Conservation (phyloP, 2,888 invertebrate genomes). For the Frankliniella intonsa region DNA sequence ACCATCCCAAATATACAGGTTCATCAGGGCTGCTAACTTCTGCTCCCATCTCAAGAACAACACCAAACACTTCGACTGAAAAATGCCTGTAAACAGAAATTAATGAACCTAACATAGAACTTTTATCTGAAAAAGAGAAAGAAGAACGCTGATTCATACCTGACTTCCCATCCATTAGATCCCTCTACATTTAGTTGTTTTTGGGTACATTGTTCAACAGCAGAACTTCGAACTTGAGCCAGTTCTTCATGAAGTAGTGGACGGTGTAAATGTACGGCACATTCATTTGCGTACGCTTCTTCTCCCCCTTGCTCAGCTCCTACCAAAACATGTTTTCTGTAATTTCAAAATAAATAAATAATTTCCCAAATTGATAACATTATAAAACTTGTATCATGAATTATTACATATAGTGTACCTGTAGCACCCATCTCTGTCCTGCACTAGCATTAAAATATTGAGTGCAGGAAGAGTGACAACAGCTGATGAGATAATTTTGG, state of each 20-base stretch:
- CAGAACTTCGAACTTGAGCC: background rate
- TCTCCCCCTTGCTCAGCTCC: constrained; percentile 10
- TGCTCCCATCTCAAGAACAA: background rate
- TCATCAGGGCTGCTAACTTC: background rate
- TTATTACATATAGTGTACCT: background rate
- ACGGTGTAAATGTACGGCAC: background rate
- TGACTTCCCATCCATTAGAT: background rate
- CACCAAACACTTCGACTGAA: background rate
- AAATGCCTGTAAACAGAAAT: background rate
- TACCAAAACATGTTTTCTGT: background rate
- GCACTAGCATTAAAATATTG: background rate
- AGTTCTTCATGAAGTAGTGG: background rate
- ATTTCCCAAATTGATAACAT: background rate
- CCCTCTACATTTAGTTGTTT: background rate
- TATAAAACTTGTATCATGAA: too few relatives aligned
- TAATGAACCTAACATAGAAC: background rate
- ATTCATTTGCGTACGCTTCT: background rate
- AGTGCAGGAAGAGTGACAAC: background rate
- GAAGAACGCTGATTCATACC: background rate
- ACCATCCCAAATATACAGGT: background rate
- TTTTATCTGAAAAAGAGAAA: background rate
- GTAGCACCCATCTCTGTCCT: background rate
- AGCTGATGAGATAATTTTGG: background rate
- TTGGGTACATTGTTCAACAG: background rate
- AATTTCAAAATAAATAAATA: background rate